phyloP scores from a whole-genome alignment of 2,888 invertebrate species.

The Pteria penguin region DNA sequence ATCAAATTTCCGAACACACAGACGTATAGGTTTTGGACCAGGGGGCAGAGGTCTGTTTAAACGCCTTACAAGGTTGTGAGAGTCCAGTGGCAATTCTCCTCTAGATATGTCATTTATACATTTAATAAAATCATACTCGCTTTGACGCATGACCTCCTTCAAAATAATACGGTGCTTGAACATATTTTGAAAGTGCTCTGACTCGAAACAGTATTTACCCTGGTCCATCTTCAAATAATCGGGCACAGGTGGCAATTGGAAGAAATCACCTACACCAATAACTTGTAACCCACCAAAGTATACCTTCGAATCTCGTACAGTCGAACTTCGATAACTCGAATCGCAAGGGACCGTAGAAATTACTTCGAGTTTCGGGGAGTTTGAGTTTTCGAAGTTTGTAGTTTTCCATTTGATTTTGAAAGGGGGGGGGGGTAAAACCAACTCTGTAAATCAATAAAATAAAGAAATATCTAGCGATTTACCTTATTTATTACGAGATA shows the following conservation, averaged over 20 bases:
- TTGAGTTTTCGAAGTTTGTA: no score
- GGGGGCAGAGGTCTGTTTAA: conserved; percentile 25
- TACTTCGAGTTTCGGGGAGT: no score
- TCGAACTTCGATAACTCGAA: no score
- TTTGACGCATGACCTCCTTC: conserved; percentile 35
- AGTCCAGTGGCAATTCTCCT: conserved; percentile 3
- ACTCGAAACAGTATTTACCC: conserved; percentile 45
- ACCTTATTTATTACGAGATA: no score
- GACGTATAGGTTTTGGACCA: conserved; percentile 5
- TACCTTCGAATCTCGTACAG: not conserved
- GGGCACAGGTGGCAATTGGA: conserved; percentile 41
- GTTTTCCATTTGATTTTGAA: no score
- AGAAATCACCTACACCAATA: conserved; percentile 41
- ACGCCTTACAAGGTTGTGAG: conserved; percentile 11
- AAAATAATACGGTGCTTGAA: conserved; percentile 33
- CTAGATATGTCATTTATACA: conserved; percentile 30
- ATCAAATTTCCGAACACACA: conserved; percentile 41
- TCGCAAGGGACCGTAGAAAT: no score
- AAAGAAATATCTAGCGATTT: no score
- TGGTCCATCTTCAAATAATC: conserved; percentile 31
- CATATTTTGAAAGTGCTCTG: conserved; percentile 22
- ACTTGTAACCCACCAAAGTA: conserved; percentile 22
- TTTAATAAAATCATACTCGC: conserved; percentile 30
- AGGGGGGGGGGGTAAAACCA: no score
- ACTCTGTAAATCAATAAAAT: no score